phyloP scores from a whole-genome alignment of 2,888 invertebrate species.

The Apamea sordens region DNA sequence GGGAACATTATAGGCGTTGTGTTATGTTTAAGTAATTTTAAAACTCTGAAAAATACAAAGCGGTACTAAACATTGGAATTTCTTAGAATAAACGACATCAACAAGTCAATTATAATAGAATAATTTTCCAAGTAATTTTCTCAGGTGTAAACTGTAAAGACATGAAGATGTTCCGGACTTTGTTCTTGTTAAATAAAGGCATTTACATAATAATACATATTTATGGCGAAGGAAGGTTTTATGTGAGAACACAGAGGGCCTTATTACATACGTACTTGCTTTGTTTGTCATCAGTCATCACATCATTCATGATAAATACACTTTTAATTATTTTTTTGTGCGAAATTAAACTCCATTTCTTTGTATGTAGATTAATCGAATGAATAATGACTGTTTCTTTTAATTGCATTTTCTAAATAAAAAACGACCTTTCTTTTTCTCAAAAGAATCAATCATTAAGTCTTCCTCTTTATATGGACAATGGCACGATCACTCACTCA shows the following conservation, averaged over 20 bases:
- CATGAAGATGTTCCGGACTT: slow-evolving; percentile 15
- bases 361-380: slow-evolving; percentile 42
- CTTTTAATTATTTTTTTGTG: slow-evolving; percentile 14
- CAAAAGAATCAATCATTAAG: slow-evolving; percentile 10
- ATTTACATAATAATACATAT: slow-evolving; percentile 28
- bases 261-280: background rate
- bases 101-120: background rate
- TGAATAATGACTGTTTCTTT: slow-evolving; percentile 11
- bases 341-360: background rate
- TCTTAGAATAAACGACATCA: slow-evolving; percentile 1
- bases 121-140: slow-evolving; percentile 23
- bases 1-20: too few species aligned
- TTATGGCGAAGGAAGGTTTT: background rate
- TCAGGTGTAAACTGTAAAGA: slow-evolving; percentile 12
- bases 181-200: slow-evolving; percentile 5
- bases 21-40: background rate
- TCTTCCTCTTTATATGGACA: slow-evolving; percentile 15
- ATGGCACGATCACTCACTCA: slow-evolving; percentile 10
- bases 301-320: slow-evolving; percentile 6
- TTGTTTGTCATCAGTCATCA: slow-evolving; percentile 4
- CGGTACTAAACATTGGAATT: background rate
- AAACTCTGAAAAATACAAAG: background rate
- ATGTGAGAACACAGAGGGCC: slow-evolving; percentile 1
- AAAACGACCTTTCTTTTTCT: slow-evolving; percentile 8
- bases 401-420: slow-evolving; percentile 25